Evolutionary conservation across 2,113 vertebrate genomes (phyloP), one percentile per base, ranked within the genome.

Genomic region (Mus spicilegus): DNA sequence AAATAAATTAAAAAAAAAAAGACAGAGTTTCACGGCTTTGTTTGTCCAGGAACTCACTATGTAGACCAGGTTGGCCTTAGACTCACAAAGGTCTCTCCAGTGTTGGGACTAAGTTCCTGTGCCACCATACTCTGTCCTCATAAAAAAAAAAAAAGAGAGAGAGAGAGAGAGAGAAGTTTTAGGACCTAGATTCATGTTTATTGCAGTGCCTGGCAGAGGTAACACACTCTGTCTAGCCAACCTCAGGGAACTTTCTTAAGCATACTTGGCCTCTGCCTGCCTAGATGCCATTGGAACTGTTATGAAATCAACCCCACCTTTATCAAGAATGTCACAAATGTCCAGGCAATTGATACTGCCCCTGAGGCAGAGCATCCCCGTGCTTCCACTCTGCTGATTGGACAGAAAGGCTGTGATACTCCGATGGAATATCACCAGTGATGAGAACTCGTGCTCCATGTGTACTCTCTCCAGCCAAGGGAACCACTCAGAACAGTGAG

Each of bases 171-270:
- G 69, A 85, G 30, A 58, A 65, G 39, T 70, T n/a, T 56, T 39
- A 87, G 39, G 49, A 58, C 39, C 12, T 56, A 11, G 8, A 7
- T 82, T 72, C 70, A 3, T 46, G 82, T 85, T 93, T 65, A 65
- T 5, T 63, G 36, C 0, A 58, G 87, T n/a, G 5, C 51, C 78
- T 87, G 54, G 4, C 85, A 91, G 36, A 93, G 22, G 33, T 58
- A 49, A 46, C 63, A 58, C 22, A 39, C 9, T 36, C 70, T 51
- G n/a, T 49, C 80, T 26, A 56, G 2, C 65, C 89, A 51, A 95
- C 87, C 89, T 94, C 77, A 72, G 16, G 49, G 67, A 42, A 72
- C n/a, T 77, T 94, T 86, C 65, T 88, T 91, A 86, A 61, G 39
- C 28, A 36, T 19, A 39, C 69, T 30, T 77, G 42, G 13, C 70